Evolutionary conservation across 2,888 invertebrate genomes (phyloP).

Genomic region (Aspidiotus destructor): DNA sequence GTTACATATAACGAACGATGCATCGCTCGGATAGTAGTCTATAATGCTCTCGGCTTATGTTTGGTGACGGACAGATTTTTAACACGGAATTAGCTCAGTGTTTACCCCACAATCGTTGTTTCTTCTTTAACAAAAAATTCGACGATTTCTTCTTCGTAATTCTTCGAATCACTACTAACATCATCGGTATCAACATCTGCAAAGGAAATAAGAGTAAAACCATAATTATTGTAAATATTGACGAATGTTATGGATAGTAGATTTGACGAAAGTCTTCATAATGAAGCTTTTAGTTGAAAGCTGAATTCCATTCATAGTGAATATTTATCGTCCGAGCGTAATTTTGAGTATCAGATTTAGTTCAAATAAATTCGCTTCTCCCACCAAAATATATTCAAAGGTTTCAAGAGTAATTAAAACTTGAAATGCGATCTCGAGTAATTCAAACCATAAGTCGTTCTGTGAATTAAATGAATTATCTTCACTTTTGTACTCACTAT

Average conservation of each 20-base stretch:
- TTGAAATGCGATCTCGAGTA: too few relatives aligned
- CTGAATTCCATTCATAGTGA: not conserved
- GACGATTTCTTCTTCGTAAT: conserved; percentile 87
- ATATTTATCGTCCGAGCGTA: too few relatives aligned
- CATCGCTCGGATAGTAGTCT: not conserved
- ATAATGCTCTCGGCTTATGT: not conserved
- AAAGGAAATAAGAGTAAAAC: conserved; percentile 39
- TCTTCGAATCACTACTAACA: conserved; percentile 70
- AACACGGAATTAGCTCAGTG: not conserved
- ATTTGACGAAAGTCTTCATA: not conserved
- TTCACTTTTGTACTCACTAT: conserved; percentile 54
- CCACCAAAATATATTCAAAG: too few relatives aligned
- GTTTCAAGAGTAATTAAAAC: too few relatives aligned
- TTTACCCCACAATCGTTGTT: conserved; percentile 64
- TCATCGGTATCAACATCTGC: conserved; percentile 90
- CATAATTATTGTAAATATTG: not conserved
- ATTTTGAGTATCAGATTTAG: too few relatives aligned
- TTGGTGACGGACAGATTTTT: not conserved
- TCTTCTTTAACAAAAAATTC: conserved; percentile 98
- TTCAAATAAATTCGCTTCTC: too few relatives aligned
- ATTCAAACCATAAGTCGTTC: too few relatives aligned
- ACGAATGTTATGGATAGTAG: not conserved
- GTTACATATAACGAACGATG: not conserved
- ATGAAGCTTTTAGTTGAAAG: not conserved
- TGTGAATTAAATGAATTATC: too few relatives aligned